Conservation (phyloP, 2,888 invertebrate species). For the Hirtodrosophila cameraria region DNA sequence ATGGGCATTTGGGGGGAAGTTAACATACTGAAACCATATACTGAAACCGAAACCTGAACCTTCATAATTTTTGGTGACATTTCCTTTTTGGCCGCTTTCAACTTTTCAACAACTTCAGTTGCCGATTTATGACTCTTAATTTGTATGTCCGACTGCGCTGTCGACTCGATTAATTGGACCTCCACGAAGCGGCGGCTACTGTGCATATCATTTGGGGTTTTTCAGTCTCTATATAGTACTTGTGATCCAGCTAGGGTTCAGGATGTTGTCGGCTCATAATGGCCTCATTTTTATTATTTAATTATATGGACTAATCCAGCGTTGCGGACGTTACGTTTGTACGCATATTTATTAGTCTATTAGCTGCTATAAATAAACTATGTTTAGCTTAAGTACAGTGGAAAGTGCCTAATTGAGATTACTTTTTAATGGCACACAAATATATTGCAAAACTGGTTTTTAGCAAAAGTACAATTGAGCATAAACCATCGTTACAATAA, state of each 20-base stretch:
- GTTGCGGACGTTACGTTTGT: no score
- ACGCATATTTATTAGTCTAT: no score
- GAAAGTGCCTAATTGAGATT: no score
- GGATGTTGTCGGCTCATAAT: constrained; percentile 45
- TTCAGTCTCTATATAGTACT: no score
- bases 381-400: no score
- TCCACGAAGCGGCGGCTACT: constrained; percentile 71
- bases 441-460: no score
- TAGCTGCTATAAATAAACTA: no score
- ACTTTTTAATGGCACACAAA: no score
- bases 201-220: constrained; percentile 68
- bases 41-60: constrained; percentile 49
- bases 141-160: constrained; percentile 72
- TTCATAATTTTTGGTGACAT: constrained; percentile 80
- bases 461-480: no score
- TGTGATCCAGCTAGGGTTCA: constrained; percentile 2
- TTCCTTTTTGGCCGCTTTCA: constrained; percentile 51
- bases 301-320: constrained; percentile 19
- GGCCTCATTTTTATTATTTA: constrained; percentile 62
- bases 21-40: not conserved
- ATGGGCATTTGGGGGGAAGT: constrained; percentile 30
- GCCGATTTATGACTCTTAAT: constrained; percentile 76
- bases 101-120: constrained; percentile 25
- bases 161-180: constrained; percentile 78
- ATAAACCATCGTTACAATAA: no score